Percentiles rank a stretch among this genome's conserved stretches.
phyloP scores from a whole-genome alignment of 2,888 invertebrate genomes.

The Epicampocera succincta region DNA sequence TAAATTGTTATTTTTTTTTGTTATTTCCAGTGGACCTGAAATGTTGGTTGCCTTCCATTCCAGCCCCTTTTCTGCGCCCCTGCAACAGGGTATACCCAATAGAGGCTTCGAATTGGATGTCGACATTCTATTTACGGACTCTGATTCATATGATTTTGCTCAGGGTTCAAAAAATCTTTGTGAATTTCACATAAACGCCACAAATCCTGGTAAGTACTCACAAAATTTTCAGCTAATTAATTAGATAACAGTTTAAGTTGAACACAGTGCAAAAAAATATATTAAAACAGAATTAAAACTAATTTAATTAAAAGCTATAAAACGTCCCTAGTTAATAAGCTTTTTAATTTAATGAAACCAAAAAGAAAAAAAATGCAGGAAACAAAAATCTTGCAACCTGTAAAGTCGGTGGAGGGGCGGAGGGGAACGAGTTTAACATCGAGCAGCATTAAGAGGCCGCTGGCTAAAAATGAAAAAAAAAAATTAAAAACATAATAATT shows the following conservation, averaged over 20 bases:
- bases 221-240: not conserved
- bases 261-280: not conserved
- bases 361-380: not conserved
- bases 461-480: constrained; percentile 71
- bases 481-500: too few species aligned
- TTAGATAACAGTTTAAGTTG: not conserved
- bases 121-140: constrained; percentile 93
- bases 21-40: constrained; percentile 85
- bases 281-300: constrained; percentile 14
- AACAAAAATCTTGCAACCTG: not conserved
- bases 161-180: constrained; percentile 83
- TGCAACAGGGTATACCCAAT: constrained; percentile 86
- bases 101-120: constrained; percentile 92
- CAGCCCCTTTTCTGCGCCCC: constrained; percentile 90
- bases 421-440: constrained; percentile 15
- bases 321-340: constrained; percentile 5
- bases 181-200: constrained; percentile 90
- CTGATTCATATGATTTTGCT: constrained; percentile 92
- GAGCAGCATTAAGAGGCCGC: constrained; percentile 65
- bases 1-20: not conserved
- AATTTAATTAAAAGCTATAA: constrained; percentile 56
- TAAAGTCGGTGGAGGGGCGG: not conserved
- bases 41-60: constrained; percentile 95
- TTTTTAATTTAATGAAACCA: constrained; percentile 4
- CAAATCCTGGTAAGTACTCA: constrained; percentile 82